Evolutionary conservation across 2,888 invertebrate genomes (phyloP).

Genomic region (Idaea dimidiata): DNA sequence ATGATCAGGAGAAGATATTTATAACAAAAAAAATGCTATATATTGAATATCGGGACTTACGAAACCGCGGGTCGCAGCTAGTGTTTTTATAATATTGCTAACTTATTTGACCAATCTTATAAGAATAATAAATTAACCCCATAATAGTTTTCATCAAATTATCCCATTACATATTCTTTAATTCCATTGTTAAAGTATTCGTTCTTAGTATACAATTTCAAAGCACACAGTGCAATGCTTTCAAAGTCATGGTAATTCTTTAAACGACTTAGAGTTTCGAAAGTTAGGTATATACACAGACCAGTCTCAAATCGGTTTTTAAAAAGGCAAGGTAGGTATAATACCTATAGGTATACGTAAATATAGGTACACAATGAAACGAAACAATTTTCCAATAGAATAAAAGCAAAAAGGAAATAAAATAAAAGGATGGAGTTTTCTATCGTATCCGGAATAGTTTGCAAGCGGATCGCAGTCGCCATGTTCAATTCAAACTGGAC

Average conservation of each 20-base stretch:
- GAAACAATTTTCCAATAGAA: slow-evolving; percentile 65
- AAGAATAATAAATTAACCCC: background rate
- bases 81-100: no score
- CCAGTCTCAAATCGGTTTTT: background rate
- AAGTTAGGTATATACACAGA: background rate
- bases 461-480: slow-evolving; percentile 72
- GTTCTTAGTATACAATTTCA: background rate
- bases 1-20: no score
- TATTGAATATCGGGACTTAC: no score
- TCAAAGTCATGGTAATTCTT: background rate
- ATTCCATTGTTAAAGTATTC: background rate
- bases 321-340: slow-evolving; percentile 10
- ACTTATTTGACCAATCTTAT: background rate
- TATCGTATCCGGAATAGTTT: slow-evolving; percentile 73
- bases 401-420: slow-evolving; percentile 69
- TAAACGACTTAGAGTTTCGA: background rate
- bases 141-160: background rate
- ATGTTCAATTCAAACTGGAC: slow-evolving; percentile 55
- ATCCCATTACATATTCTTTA: background rate
- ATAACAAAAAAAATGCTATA: no score
- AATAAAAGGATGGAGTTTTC: slow-evolving; percentile 73
- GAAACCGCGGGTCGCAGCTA: no score
- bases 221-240: background rate
- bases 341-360: slow-evolving; percentile 2
- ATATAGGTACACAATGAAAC: slow-evolving; percentile 35